Percentiles rank a stretch among this genome's conserved stretches.
These are phyloP conservation scores for Etheostoma perlongum DNA, from an alignment of 2,797 vertebrate genomes.

Conservation along the genomic window DNA sequence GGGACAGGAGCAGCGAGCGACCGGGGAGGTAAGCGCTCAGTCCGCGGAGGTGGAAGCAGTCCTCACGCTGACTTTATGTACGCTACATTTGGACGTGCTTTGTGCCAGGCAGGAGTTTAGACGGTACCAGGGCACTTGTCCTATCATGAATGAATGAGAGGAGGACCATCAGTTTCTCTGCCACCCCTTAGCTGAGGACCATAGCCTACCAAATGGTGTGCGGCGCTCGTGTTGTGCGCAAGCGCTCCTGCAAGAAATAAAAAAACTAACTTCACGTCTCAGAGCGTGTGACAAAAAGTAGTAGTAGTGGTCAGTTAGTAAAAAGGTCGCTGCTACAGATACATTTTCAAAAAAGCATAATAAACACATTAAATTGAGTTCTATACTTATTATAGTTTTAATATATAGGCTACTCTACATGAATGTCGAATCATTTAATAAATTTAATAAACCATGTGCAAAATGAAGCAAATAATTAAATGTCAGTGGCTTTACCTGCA, in stretches of 20 bases:
- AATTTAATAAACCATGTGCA: not conserved
- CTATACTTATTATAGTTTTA: not conserved
- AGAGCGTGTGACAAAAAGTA: constrained; percentile 19
- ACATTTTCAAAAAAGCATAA: accelerated
- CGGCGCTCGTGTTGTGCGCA: constrained; percentile 72
- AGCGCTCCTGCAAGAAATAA: constrained; percentile 63
- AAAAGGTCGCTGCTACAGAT: not conserved
- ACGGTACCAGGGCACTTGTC: constrained; percentile 52
- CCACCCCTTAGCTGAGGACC: constrained; percentile 68
- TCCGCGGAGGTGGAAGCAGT: constrained; percentile 33
- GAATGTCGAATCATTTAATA: not conserved
- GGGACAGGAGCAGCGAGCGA: constrained; percentile 71
- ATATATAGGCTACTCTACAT: not conserved
- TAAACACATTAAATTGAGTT: not conserved
- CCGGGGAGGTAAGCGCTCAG: constrained; percentile 80
- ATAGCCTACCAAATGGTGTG: constrained; percentile 60
- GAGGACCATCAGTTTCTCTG: constrained; percentile 56
- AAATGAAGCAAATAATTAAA: not conserved
- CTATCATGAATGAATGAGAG: constrained; percentile 62
- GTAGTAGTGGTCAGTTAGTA: not conserved
- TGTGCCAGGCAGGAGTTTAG: constrained; percentile 52
- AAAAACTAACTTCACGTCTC: constrained; percentile 67
- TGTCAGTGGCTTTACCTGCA: not conserved
- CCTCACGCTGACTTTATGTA: constrained; percentile 33
- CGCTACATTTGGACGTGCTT: constrained; percentile 34